These are phyloP conservation scores for Machimus atricapillus DNA, from an alignment of 2,888 invertebrate genomes.

Conservation along the genomic window DNA sequence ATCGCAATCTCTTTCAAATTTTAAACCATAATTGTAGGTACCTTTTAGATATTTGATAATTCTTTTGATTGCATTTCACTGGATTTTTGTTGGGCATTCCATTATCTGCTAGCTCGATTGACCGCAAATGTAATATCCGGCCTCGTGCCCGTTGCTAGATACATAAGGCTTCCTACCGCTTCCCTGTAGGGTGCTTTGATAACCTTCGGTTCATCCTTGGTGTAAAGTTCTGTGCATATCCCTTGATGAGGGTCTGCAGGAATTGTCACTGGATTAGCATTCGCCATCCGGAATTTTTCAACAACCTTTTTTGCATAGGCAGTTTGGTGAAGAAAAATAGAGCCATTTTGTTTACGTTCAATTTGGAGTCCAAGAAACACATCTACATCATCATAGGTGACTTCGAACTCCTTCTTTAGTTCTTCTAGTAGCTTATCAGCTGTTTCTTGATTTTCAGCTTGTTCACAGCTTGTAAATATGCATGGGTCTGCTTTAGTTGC, in stretches of 20 bases:
- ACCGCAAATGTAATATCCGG: neutral
- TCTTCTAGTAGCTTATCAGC: neutral
- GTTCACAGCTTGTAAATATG: too few species aligned
- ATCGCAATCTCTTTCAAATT: neutral
- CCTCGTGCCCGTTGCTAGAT: neutral
- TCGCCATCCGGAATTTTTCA: neutral
- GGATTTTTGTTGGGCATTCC: neutral
- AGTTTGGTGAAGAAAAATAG: neutral
- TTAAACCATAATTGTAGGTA: neutral
- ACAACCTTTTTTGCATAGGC: neutral
- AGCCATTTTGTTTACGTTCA: neutral
- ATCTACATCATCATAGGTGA: neutral
- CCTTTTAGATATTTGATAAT: neutral
- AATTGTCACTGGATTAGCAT: neutral
- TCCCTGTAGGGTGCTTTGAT: neutral
- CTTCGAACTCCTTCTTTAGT: neutral
- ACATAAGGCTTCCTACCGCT: neutral
- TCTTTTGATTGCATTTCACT: neutral
- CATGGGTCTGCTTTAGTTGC: too few species aligned
- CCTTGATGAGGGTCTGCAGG: neutral
- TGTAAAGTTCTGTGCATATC: neutral
- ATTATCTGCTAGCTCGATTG: neutral
- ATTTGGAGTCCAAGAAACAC: neutral
- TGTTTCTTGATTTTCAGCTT: neutral
- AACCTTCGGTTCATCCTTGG: neutral